Evolutionary conservation across 35 echinoderm and acorn worm genomes (phyloP).

Genomic region (Apostichopus japonicus): DNA sequence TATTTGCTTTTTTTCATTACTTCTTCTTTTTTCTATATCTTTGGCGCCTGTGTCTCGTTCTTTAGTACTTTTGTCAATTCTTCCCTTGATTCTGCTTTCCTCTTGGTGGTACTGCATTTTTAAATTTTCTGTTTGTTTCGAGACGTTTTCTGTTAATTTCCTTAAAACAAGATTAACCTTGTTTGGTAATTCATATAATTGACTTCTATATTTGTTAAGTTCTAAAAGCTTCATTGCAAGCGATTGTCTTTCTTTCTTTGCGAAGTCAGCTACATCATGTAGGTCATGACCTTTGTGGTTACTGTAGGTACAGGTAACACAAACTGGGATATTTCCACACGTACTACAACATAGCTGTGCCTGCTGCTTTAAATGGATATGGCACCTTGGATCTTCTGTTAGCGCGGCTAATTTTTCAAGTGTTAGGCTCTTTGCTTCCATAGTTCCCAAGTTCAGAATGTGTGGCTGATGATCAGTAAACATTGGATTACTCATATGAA

Average conservation of each 20-base stretch:
- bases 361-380: background rate
- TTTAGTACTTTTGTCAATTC: background rate
- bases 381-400: background rate
- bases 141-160: background rate
- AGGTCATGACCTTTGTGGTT: background rate
- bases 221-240: background rate
- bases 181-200: background rate
- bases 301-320: background rate
- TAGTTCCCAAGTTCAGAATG: background rate
- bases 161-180: background rate
- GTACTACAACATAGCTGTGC: background rate
- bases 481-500: background rate
- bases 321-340: background rate
- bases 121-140: background rate
- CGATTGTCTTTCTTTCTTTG: background rate
- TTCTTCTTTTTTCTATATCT: background rate
- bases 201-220: background rate
- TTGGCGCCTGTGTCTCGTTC: background rate
- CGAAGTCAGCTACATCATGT: slow-evolving; percentile 1
- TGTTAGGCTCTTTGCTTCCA: background rate
- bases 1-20: background rate
- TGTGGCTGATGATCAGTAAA: background rate
- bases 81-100: background rate
- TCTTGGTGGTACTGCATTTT: background rate
- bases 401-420: background rate